Percentiles rank a stretch among this genome's conserved stretches.
These are phyloP conservation scores for Pseudoatta argentina DNA, from an alignment of 1,140 invertebrate genomes.

Conservation along the genomic window DNA sequence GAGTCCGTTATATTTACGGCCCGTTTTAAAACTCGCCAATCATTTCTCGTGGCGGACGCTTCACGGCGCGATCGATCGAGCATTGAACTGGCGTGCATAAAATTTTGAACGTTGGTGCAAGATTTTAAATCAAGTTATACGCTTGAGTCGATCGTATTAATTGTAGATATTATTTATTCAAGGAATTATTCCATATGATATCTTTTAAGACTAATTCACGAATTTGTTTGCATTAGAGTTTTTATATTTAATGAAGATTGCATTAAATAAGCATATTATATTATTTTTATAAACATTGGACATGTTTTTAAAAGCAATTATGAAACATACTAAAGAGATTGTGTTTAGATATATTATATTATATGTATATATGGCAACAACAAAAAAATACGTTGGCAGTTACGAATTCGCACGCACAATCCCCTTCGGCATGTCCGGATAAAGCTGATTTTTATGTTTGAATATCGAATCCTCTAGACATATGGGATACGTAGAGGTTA, in stretches of 20 bases:
- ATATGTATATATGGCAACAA: neutral
- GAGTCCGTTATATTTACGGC: constrained; percentile 81
- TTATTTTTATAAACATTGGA: neutral
- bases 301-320: neutral
- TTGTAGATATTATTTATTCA: neutral
- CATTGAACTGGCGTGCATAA: constrained; percentile 65
- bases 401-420: constrained; percentile 59
- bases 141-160: neutral
- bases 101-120: constrained; percentile 64
- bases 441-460: constrained; percentile 87
- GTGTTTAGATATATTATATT: constrained; percentile 39
- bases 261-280: neutral
- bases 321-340: neutral
- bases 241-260: neutral
- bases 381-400: constrained; percentile 35
- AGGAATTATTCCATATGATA: too few species aligned
- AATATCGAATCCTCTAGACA: constrained; percentile 83
- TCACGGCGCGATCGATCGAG: constrained; percentile 63
- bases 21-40: constrained; percentile 80
- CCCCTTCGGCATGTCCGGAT: constrained; percentile 80
- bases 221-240: neutral
- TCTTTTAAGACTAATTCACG: neutral
- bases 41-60: constrained; percentile 72
- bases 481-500: constrained; percentile 79
- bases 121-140: constrained; percentile 51